phyloP scores from a whole-genome alignment of 2,113 vertebrate genomes.

The Ptyas mucosa region DNA sequence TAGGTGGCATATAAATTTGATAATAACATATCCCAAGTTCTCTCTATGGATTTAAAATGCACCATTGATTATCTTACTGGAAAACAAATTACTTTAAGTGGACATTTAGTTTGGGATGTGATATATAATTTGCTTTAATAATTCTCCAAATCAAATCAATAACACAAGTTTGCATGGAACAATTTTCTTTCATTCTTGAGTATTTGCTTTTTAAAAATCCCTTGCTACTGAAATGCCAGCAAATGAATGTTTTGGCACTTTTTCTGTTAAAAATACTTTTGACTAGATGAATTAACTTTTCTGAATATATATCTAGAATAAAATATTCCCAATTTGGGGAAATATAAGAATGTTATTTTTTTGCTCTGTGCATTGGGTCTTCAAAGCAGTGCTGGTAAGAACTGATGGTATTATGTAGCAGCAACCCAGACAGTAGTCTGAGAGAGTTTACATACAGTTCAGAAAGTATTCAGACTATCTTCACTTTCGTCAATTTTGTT shows the following conservation, averaged over 20 bases:
- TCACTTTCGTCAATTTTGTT: background rate
- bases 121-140: constrained; percentile 32
- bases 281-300: constrained; percentile 57
- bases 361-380: constrained; percentile 57
- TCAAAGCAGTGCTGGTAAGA: constrained; percentile 51
- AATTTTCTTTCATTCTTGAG: constrained; percentile 33
- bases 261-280: constrained; percentile 56
- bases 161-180: constrained; percentile 35
- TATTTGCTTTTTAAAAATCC: constrained; percentile 34
- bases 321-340: constrained; percentile 55
- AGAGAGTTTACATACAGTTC: constrained; percentile 17
- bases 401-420: constrained; percentile 51
- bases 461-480: background rate
- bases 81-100: constrained; percentile 30
- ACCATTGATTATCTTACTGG: constrained; percentile 42
- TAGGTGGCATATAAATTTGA: background rate
- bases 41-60: constrained; percentile 38
- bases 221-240: constrained; percentile 41
- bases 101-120: constrained; percentile 26
- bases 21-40: background rate
- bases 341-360: constrained; percentile 55
- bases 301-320: constrained; percentile 53
- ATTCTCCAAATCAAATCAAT: constrained; percentile 31
- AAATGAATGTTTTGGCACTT: constrained; percentile 48
- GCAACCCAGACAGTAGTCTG: constrained; percentile 34